Evolutionary conservation across 2,797 vertebrate genomes (phyloP), one percentile per base, ranked within the genome.

Genomic region (Harpagifer antarcticus): DNA sequence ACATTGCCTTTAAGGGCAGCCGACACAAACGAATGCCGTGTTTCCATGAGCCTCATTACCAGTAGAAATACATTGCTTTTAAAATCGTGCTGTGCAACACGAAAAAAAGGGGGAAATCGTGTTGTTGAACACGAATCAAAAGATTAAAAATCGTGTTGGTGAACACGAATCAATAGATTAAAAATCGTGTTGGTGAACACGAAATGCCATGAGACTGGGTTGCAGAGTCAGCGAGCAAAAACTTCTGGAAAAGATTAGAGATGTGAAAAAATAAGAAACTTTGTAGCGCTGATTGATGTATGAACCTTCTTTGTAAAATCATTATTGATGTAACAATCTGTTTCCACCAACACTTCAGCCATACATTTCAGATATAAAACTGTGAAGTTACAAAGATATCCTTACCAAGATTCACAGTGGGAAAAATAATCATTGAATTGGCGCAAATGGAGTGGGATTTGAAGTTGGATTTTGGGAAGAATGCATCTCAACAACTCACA

Each of bases 361-460:
- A 65, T 54, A 42, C 13, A 47, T 54, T 61, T 69, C 13, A 75
- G 52, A 72, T 3, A 63, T 53, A 8, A 4, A 48, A 47, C 48
- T 52, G 45, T 68, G 60, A 76, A 64, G 56, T 80, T 72, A 43
- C 43, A 74, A 58, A 70, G 42, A 53, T 45, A 62, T 70, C 45
- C n/a, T 82, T 66, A 48, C 31, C 23, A 63, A 60, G 48, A 63
- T 72, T 44, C 66, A 69, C n/a, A 19, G 45, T 47, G 59, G 33
- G 33, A 27, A 58, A 45, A 64, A 58, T 56, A 31, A 81, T 72
- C 68, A 73, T 5, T 74, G 42, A 48, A 71, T 64, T 76, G 80
- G 77, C 80, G 74, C 57, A 62, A 74, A 78, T 23, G 69, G 53
- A 71, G 40, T 27, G 23, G 53, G 74, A 76, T 66, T 78, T 70